Base-by-base conservation (phyloP, 2,888 invertebrate genomes). In the Acrobeloides nanus region DNA sequence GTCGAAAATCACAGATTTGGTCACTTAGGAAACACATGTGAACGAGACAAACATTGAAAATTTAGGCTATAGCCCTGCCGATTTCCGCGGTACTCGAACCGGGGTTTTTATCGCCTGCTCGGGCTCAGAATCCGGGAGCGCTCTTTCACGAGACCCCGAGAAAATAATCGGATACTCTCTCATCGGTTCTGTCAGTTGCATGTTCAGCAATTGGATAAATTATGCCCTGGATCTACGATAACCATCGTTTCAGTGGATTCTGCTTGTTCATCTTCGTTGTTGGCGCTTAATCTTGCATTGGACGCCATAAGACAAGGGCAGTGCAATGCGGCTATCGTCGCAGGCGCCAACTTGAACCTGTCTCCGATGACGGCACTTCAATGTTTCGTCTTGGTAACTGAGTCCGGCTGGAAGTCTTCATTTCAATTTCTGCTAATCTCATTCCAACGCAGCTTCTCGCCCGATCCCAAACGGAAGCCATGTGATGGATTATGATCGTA, bases 241-340 rank as follows among this genome's bases (percentile, higher is more conserved):
- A 1, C 95, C 95, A 7, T 92, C 90, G 74, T 92, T 85, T 85
- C 90, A 26, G 78, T 95, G 39, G 95, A 97, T 78, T 93, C 95
- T 2, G 95, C 95, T 8, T 97, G 95, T 76, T 93, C 93, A 0
- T 92, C 92, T 67, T 87, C 89, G 57, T 78, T 93, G 75, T 83
- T 87, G 74, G 93, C 90, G 17, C 57, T 72, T 38, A 69, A 72
- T 49, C 55, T 74, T 46, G 73, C 74, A 41, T 55, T 74, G 44
- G 73, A 74, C 54, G 84, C 88, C 31, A 87, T 93, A 68, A 82
- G 84, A 60, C 78, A 81, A 34, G 92, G 90, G n/a, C 85, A 86
- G 73, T 92, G 92, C 77, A 93, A 95, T 74, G 83, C 89, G 5
- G 95, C 95, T 20, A 80, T 97, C 53, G 89, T 97, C n/a, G 92